phyloP scores from a whole-genome alignment of 1,140 invertebrate species.

The Papilio helenus region DNA sequence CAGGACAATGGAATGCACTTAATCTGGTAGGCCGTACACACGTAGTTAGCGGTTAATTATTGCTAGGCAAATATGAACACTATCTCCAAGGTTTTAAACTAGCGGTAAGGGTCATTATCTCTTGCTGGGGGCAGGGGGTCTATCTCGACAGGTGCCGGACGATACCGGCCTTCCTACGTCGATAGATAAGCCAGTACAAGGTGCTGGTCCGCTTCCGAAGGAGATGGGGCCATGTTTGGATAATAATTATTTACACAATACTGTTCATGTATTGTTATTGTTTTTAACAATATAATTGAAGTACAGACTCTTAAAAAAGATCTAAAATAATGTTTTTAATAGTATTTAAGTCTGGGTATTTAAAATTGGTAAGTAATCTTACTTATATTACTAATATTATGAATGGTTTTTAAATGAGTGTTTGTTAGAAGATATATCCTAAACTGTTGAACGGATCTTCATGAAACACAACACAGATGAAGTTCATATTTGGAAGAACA shows the following conservation, averaged over 20 bases:
- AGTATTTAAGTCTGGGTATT: too few relatives aligned
- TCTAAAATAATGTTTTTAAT: too few relatives aligned
- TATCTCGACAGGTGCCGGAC: conserved; percentile 32
- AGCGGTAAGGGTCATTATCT: conserved; percentile 31
- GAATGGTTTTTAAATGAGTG: too few relatives aligned
- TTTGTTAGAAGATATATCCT: too few relatives aligned
- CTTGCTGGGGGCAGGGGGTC: conserved; percentile 9
- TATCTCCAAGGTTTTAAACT: conserved; percentile 11
- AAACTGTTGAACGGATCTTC: too few relatives aligned
- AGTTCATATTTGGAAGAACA: too few relatives aligned
- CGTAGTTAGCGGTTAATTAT: conserved; percentile 30
- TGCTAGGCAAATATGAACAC: conserved; percentile 26
- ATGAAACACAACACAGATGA: too few relatives aligned
- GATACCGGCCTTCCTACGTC: conserved; percentile 18
- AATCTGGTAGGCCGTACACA: conserved; percentile 33
- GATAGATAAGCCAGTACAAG: conserved; percentile 35
- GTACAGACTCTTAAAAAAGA: too few relatives aligned
- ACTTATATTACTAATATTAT: too few relatives aligned
- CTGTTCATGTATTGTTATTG: neutral
- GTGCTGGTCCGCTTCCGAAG: conserved; percentile 24
- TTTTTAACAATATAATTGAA: neutral
- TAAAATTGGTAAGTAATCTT: too few relatives aligned
- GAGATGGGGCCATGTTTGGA: conserved; percentile 16
- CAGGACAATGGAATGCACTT: conserved; percentile 36
- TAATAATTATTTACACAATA: conserved; percentile 17